phyloP scores from a whole-genome alignment of 2,888 invertebrate genomes.

The Hedychridium roseum region DNA sequence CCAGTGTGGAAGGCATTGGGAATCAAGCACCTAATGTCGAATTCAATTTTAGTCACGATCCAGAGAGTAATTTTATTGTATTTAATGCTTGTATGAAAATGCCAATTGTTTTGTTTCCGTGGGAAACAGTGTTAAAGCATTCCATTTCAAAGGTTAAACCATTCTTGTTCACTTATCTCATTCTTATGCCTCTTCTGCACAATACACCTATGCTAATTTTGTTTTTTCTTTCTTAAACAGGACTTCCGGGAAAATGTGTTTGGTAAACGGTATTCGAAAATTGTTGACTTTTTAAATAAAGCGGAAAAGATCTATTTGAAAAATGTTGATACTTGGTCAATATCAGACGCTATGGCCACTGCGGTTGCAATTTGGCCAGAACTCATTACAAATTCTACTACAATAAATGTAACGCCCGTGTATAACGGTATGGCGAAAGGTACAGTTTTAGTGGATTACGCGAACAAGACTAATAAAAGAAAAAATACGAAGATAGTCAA shows the following conservation, averaged over 20 bases:
- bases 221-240: constrained; percentile 50
- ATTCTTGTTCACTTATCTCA: not conserved
- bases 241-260: constrained; percentile 66
- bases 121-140: constrained; percentile 61
- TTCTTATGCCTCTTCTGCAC: constrained; percentile 2
- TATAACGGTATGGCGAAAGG: constrained; percentile 40
- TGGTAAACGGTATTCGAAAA: constrained; percentile 59
- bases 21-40: constrained; percentile 64
- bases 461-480: constrained; percentile 21
- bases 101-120: constrained; percentile 64
- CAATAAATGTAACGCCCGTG: constrained; percentile 38
- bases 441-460: constrained; percentile 42
- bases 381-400: constrained; percentile 19
- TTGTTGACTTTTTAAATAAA: constrained; percentile 65
- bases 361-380: constrained; percentile 43
- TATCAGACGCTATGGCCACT: constrained; percentile 41
- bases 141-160: constrained; percentile 44
- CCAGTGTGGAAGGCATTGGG: constrained; percentile 53
- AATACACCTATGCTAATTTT: not conserved
- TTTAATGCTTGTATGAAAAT: constrained; percentile 57
- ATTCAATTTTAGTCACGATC: constrained; percentile 70
- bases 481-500: constrained; percentile 37
- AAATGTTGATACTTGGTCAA: constrained; percentile 31
- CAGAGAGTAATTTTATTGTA: constrained; percentile 68
- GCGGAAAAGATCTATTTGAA: constrained; percentile 59